Base-by-base conservation (phyloP, 2,888 invertebrate species). In the Balanococcus diminutus region DNA sequence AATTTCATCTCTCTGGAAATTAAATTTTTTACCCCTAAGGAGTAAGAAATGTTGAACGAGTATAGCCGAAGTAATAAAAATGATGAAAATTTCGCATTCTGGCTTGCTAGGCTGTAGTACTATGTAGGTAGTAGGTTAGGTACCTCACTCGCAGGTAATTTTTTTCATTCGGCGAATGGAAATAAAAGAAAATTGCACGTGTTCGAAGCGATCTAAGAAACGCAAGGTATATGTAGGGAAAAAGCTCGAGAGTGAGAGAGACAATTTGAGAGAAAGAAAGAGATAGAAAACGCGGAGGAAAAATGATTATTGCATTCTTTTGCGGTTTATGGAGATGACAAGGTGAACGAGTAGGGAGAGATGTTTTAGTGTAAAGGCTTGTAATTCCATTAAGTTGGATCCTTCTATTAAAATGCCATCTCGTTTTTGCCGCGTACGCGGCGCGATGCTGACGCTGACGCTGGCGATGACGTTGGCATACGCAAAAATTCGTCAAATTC, bases 311-410 rank as follows among this genome's bases (percentile, higher is more conserved):
- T 75, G 75, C 75, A 75, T 75, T 75, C 75, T 32, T 75, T 32
- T 16, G 31, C 32, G 75, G 75, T 32, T 75, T 75, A 75, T 32
- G 32, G 75, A 75, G 31, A 75, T 32, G 75, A 75, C 75, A 75
- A 75, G 75, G 75, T 75, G 32, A 75, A 75, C 32, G 75, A 31
- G 75, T 32, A 75, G 75, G 32, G 32, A 32, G 75, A 32, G 75
- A 75, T 75, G 75, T 75, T 75, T 75, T 75, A 75, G 75, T 36
- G 32, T 75, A 31, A 32, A 75, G 32, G 75, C 75, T 75, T 75
- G 75, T 75, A 75, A 75, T 75, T 75, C 75, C 75, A 75, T 75
- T 75, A 31, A 75, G 75, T 75, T 36, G 75, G 75, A 75, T 75
- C 75, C 32, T 75, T 32, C n/a, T 75, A 75, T 75, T 75, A 75